A percentile compares a stretch with the other conserved stretches of the same genome.
phyloP scores from a whole-genome alignment of 2,888 invertebrate genomes.

The Melitaea athalia region DNA sequence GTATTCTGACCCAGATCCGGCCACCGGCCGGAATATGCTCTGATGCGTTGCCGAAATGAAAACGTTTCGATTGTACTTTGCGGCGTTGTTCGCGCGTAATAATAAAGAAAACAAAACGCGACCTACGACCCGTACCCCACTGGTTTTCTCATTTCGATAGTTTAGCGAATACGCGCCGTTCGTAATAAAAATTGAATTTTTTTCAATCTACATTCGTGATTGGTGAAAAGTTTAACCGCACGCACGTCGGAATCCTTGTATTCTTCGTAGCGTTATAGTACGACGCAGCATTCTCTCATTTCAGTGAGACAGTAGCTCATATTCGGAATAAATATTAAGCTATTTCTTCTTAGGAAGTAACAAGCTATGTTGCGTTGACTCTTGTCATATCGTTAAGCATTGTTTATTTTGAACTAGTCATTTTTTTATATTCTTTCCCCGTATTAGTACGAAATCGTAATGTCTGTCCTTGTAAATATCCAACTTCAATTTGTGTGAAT shows the following conservation, averaged over 20 bases:
- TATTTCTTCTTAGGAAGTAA: no score
- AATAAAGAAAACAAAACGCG: constrained; percentile 45
- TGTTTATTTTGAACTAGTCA: neutral
- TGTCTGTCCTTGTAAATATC: no score
- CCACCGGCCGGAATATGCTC: constrained; percentile 50
- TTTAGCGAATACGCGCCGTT: constrained; percentile 28
- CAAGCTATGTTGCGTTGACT: no score
- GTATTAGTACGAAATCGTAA: neutral
- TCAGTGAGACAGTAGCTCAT: no score
- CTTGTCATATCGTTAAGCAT: neutral
- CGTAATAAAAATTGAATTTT: constrained; percentile 25
- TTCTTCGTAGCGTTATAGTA: neutral
- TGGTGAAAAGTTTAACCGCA: constrained; percentile 5
- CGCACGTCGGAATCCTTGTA: constrained; percentile 2
- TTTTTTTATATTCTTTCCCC: neutral
- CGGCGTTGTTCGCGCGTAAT: constrained; percentile 47
- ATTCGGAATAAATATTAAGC: no score
- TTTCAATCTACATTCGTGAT: constrained; percentile 16
- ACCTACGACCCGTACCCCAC: constrained; percentile 15
- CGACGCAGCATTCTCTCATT: no score
- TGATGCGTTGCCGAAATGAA: constrained; percentile 61
- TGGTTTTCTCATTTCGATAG: constrained; percentile 32
- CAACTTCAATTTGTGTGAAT: no score
- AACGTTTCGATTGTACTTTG: constrained; percentile 59
- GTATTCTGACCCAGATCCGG: constrained; percentile 46